These are phyloP conservation scores for Cotesia vestalis DNA, from an alignment of 1,140 invertebrate species.

Conservation along the genomic window DNA sequence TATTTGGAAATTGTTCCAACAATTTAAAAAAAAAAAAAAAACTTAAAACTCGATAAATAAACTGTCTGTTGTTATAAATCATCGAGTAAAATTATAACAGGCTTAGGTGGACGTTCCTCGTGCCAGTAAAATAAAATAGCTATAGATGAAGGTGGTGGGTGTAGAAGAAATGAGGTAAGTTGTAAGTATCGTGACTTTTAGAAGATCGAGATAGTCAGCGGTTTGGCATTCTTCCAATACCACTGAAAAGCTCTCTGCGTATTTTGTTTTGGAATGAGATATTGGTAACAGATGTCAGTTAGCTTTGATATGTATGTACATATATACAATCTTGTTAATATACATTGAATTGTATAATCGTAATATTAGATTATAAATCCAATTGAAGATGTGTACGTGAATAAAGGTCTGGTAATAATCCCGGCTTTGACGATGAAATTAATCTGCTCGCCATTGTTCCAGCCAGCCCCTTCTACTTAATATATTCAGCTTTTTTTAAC, in stretches of 20 bases:
- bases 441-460: neutral
- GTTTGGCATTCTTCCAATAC: slow-evolving; percentile 34
- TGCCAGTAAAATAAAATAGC: neutral
- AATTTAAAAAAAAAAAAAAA: neutral
- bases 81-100: slow-evolving; percentile 19
- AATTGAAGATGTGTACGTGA: neutral
- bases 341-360: neutral
- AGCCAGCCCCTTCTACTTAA: neutral
- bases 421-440: neutral
- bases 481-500: too few species aligned
- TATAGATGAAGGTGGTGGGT: neutral
- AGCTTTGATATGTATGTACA: neutral
- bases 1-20: neutral
- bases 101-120: neutral
- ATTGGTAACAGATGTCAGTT: slow-evolving; percentile 44
- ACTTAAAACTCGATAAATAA: slow-evolving; percentile 7
- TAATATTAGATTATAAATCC: neutral
- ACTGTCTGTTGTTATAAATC: slow-evolving; percentile 15
- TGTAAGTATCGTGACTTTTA: slow-evolving; percentile 23
- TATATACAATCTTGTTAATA: neutral
- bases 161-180: too few species aligned
- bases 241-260: slow-evolving; percentile 30
- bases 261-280: slow-evolving; percentile 46
- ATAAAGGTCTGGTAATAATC: neutral
- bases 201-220: slow-evolving; percentile 19